These are phyloP conservation scores for Apis mellifera DNA, from an alignment of 1,140 invertebrate species.

Conservation along the genomic window DNA sequence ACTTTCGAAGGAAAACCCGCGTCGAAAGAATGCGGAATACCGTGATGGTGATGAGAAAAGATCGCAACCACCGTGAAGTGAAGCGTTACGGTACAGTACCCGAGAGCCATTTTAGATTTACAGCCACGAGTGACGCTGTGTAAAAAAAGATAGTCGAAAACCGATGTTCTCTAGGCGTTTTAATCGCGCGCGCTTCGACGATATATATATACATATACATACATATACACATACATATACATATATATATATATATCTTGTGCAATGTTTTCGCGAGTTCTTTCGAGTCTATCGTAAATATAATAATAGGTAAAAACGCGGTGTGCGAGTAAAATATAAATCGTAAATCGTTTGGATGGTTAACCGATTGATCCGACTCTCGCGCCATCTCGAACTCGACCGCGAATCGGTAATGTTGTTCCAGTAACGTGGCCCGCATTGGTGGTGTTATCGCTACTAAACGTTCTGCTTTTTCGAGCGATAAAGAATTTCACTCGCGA, in stretches of 20 bases:
- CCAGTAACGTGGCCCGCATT: background rate
- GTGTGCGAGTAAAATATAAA: background rate
- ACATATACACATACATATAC: too few relatives aligned
- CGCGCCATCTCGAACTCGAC: conserved; percentile 13
- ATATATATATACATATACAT: too few relatives aligned
- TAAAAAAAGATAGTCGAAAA: too few relatives aligned
- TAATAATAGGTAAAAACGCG: background rate
- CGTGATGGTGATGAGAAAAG: conserved; percentile 1
- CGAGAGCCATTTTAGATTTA: conserved; percentile 16
- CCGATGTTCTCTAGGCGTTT: background rate
- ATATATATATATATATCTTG: too few relatives aligned
- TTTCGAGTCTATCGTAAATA: background rate
- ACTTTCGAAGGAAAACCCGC: background rate
- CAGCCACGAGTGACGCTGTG: background rate
- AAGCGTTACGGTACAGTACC: background rate
- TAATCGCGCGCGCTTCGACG: background rate
- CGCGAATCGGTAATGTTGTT: background rate
- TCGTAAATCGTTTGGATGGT: background rate
- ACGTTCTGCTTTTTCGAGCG: conserved; percentile 41
- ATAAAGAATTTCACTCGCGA: conserved; percentile 46
- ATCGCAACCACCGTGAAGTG: background rate
- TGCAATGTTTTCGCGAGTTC: conserved; percentile 1
- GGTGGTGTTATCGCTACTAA: background rate
- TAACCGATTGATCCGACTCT: background rate
- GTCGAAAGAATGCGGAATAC: background rate